Conservation (phyloP, 2,888 invertebrate species). For the Cremastobaeus sp. region DNA sequence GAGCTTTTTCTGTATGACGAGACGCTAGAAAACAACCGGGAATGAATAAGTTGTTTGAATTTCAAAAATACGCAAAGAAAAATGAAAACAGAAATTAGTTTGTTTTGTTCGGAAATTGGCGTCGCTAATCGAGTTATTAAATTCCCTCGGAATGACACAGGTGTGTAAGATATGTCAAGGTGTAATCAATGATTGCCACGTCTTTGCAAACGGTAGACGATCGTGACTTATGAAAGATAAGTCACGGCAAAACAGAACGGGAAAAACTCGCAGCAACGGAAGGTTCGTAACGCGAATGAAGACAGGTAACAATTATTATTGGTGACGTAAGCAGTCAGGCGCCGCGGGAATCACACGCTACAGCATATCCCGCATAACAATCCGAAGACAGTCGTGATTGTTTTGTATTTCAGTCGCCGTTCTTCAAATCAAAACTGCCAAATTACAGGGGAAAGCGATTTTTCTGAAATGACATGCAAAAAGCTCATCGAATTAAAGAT, state of each 20-base stretch:
- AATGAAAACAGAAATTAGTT: too few relatives aligned
- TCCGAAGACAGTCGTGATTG: too few relatives aligned
- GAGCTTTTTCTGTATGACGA: too few relatives aligned
- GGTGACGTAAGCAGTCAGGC: not conserved
- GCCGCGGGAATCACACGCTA: not conserved
- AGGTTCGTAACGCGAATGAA: constrained; percentile 7
- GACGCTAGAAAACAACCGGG: too few relatives aligned
- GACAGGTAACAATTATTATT: constrained; percentile 19
- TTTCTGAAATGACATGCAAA: too few relatives aligned
- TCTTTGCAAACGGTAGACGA: constrained; percentile 8
- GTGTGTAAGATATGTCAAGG: constrained; percentile 32
- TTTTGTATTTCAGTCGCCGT: too few relatives aligned
- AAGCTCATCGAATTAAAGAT: too few relatives aligned
- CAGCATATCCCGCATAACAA: not conserved
- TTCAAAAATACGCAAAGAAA: too few relatives aligned
- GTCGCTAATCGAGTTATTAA: constrained; percentile 1
- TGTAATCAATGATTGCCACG: constrained; percentile 19
- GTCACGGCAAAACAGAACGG: constrained; percentile 5
- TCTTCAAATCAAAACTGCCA: too few relatives aligned
- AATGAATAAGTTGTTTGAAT: too few relatives aligned
- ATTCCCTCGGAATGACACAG: constrained; percentile 11
- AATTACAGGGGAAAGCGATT: too few relatives aligned
- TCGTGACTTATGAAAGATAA: constrained; percentile 12
- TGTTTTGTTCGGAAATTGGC: not conserved
- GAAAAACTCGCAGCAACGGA: constrained; percentile 6